These are phyloP conservation scores for Bilobella aurantiaca DNA, from an alignment of 1,140 invertebrate genomes.

Conservation along the genomic window DNA sequence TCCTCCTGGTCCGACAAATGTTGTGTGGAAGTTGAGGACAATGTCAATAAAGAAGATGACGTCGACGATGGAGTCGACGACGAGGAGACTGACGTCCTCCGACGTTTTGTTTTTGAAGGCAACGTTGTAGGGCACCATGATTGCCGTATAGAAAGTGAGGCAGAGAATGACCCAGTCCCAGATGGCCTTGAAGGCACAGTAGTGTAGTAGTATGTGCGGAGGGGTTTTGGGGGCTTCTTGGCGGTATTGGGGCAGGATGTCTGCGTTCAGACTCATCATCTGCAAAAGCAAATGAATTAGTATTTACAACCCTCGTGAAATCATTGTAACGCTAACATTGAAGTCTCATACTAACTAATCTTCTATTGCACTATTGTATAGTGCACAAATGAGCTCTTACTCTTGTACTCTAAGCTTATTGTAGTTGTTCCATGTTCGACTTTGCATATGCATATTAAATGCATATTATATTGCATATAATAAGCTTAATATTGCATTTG, in stretches of 20 bases:
- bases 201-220: constrained; percentile 92
- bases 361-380: no score
- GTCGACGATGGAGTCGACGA: constrained; percentile 97
- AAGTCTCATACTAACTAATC: no score
- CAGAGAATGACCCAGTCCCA: constrained; percentile 99
- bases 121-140: constrained; percentile 99
- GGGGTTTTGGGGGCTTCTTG: constrained; percentile 99
- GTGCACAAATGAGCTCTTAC: no score
- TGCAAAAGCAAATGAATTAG: constrained; percentile 39
- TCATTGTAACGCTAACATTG: no score
- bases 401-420: no score
- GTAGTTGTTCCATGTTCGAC: no score
- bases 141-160: constrained; percentile 99
- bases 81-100: constrained; percentile 91
- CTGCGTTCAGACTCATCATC: constrained; percentile 94
- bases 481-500: no score
- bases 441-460: no score
- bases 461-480: no score
- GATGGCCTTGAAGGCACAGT: constrained; percentile 95
- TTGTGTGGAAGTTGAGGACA: constrained; percentile 99
- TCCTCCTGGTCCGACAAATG: constrained; percentile 95
- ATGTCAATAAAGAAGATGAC: constrained; percentile 99
- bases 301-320: no score
- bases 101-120: constrained; percentile 99
- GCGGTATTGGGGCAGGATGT: constrained; percentile 96